Evolutionary conservation across 2,797 vertebrate genomes (phyloP), one percentile per base, ranked within the genome.

Genomic region (Megalops cyprinoides): DNA sequence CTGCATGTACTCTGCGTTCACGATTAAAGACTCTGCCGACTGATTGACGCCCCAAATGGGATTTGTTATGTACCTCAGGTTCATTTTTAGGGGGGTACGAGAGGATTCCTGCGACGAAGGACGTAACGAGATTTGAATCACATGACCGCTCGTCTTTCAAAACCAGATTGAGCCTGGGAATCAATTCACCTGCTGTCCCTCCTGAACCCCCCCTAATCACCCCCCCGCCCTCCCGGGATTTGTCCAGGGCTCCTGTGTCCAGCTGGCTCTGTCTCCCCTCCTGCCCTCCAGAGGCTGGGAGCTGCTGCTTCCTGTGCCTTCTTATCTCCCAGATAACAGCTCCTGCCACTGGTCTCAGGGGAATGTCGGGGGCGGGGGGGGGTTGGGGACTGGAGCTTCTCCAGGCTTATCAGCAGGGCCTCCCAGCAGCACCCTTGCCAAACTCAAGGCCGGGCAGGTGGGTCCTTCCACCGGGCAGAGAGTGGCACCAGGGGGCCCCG

Each of bases 271-370:
- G 76, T 51, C 48, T 6, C 81, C n/a, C 83, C 85, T 85, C 84
- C 87, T 82, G 80, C 86, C 79, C 82, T 81, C 20, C 83, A 15
- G 7, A 71, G 80, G 87, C 84, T 86, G 48, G 76, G 75, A 89
- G 87, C 85, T 86, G 82, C 49, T 18, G 37, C 77, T 88, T 91
- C 88, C 89, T 87, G 83, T 1, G 51, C 77, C 84, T 84, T 67
- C 87, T 91, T 92, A 91, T 92, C 91, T 56, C 81, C 15, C 84
- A 69, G 88, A 91, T 92, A 93, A 89, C 82, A 87, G 69, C 79
- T 74, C 69, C 60, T 53, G 84, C 87, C 82, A 85, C 51, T 23
- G 6, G 60, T 69, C 48, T 49, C 7, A 18, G 0, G 37, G 12
- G 48, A 37, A 49, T 1, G 18, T 0, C 4, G 15, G 37, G 4